A percentile compares a stretch with the other conserved stretches of the same genome.
Conservation (phyloP, 2,888 invertebrate species). For the Eulithis testata region DNA sequence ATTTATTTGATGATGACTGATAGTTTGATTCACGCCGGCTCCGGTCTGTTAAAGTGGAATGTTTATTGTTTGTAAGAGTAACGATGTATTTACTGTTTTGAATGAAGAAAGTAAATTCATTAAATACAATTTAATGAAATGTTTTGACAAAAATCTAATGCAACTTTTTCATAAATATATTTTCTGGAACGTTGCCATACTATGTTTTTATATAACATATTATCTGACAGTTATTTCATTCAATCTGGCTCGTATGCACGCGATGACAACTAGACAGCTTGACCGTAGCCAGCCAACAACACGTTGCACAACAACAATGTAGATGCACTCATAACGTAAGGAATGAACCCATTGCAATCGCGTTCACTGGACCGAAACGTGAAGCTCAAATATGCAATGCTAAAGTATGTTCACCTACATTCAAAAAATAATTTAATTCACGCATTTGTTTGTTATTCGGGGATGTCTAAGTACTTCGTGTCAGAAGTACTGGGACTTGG, state of each 20-base stretch:
- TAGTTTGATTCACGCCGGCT: not conserved
- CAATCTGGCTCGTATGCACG: constrained; percentile 26
- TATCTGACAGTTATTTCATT: constrained; percentile 20
- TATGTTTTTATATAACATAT: constrained; percentile 21
- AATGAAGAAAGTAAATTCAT: constrained; percentile 11
- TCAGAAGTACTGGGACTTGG: not conserved
- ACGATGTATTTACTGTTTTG: constrained; percentile 21
- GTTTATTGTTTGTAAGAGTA: constrained; percentile 16
- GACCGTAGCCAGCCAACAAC: constrained; percentile 24
- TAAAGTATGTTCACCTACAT: constrained; percentile 12
- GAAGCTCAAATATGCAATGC: constrained; percentile 8
- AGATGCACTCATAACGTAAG: constrained; percentile 21
- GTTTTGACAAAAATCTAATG: constrained; percentile 18
- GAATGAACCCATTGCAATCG: constrained; percentile 17
- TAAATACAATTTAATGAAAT: constrained; percentile 13
- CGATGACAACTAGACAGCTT: constrained; percentile 29
- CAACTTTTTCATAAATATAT: constrained; percentile 16
- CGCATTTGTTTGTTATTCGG: not conserved
- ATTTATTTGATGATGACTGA: constrained; percentile 7
- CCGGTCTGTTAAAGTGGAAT: not conserved
- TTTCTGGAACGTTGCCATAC: constrained; percentile 32
- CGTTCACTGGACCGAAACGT: constrained; percentile 19
- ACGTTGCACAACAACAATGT: constrained; percentile 25
- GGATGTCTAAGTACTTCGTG: not conserved
- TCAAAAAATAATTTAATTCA: not conserved